These are phyloP conservation scores for Galago senegalensis DNA, from an alignment of 2,797 vertebrate genomes.

Conservation along the genomic window DNA sequence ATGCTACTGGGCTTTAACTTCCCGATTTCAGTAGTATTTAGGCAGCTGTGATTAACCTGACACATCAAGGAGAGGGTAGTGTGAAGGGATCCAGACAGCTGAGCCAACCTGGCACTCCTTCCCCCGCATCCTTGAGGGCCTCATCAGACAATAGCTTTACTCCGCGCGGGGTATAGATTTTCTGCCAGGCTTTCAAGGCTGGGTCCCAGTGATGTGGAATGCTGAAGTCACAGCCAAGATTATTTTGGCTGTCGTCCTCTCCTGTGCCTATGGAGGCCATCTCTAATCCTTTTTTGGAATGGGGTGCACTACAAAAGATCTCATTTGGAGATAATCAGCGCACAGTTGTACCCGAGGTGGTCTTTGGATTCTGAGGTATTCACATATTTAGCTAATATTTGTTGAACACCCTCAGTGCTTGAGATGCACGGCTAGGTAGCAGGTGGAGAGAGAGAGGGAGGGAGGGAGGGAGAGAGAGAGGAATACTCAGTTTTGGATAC, in stretches of 20 bases:
- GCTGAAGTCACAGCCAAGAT: conserved; percentile 77
- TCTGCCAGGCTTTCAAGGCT: conserved; percentile 68
- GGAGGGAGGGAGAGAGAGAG: not conserved
- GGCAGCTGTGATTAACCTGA: conserved; percentile 86
- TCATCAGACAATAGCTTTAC: conserved; percentile 74
- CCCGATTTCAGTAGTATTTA: conserved; percentile 66
- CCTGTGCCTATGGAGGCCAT: conserved; percentile 64
- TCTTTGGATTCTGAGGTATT: conserved; percentile 73
- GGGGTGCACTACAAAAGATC: conserved; percentile 45
- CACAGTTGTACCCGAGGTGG: conserved; percentile 66
- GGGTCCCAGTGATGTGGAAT: conserved; percentile 56
- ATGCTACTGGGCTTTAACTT: conserved; percentile 53
- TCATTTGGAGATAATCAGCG: conserved; percentile 69
- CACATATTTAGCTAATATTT: conserved; percentile 80
- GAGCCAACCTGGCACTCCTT: conserved; percentile 78
- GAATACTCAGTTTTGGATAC: not conserved
- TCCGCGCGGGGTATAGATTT: conserved; percentile 33
- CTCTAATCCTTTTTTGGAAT: conserved; percentile 78
- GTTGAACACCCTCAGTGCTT: conserved; percentile 46
- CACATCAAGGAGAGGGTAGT: conserved; percentile 75
- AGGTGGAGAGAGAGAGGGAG: not conserved
- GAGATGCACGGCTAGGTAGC: not conserved
- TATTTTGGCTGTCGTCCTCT: conserved; percentile 69
- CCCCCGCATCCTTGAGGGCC: conserved; percentile 68
- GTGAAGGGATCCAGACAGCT: conserved; percentile 81